phyloP scores from a whole-genome alignment of 2,113 vertebrate species.

The Lichenostomus cassidix region DNA sequence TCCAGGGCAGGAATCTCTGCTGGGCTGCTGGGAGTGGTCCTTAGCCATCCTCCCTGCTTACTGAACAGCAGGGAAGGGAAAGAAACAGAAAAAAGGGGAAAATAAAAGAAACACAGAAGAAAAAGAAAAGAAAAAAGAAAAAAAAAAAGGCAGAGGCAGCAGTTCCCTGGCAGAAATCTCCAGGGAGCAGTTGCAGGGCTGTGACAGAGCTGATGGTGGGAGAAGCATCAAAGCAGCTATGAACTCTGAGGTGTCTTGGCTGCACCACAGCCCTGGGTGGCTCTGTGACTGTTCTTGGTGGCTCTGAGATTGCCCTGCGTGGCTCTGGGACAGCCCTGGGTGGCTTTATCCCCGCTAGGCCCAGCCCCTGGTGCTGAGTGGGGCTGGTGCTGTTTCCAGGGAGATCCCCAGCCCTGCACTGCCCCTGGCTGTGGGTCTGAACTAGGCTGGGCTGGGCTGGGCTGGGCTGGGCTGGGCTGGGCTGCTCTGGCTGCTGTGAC shows the following conservation, averaged over 20 bases:
- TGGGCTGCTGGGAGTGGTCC: neutral
- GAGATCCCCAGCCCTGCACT: no score
- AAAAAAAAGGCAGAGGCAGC: neutral
- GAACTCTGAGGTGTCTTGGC: rapidly evolving
- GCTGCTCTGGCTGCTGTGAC: no score
- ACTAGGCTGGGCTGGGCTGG: no score
- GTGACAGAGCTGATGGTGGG: neutral
- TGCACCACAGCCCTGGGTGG: no score
- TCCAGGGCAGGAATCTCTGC: neutral
- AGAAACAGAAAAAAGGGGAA: neutral
- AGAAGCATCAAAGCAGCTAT: neutral
- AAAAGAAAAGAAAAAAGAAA: neutral
- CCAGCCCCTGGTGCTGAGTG: no score
- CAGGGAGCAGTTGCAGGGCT: neutral
- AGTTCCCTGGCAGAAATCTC: neutral
- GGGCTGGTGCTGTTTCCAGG: no score
- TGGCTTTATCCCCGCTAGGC: neutral
- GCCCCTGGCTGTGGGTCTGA: no score
- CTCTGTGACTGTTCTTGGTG: no score
- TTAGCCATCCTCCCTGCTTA: neutral
- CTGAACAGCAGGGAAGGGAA: neutral
- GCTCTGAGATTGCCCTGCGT: no score
- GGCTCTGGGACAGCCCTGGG: neutral
- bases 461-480: no score
- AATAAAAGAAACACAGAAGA: no score